These are phyloP conservation scores for Albula goreensis DNA, from an alignment of 2,113 vertebrate species.

Conservation along the genomic window DNA sequence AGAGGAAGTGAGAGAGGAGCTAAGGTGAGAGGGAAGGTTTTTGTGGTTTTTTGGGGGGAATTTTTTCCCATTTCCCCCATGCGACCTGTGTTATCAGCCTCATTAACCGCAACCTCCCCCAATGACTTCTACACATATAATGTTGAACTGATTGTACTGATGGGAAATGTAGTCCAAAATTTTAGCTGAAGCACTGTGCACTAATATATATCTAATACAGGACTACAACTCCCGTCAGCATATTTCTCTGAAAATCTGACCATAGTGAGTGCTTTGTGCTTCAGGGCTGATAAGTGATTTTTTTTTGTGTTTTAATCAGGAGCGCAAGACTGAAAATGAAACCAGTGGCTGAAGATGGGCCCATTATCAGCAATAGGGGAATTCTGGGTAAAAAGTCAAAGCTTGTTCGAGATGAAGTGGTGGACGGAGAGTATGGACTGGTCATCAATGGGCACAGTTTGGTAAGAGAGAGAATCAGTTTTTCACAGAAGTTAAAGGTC, in stretches of 20 bases:
- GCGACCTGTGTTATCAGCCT: no score
- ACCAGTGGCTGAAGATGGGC: slow-evolving; percentile 60
- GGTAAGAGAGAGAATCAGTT: slow-evolving; percentile 63
- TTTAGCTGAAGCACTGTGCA: background rate
- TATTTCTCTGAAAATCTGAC: background rate
- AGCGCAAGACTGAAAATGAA: slow-evolving; percentile 78
- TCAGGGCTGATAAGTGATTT: background rate
- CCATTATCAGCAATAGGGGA: slow-evolving; percentile 52
- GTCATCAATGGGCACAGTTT: slow-evolving; percentile 90
- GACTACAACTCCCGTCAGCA: background rate
- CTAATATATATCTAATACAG: background rate
- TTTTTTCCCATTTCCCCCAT: no score
- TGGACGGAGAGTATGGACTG: slow-evolving; percentile 81
- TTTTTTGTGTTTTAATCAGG: slow-evolving; percentile 58
- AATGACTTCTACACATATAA: no score
- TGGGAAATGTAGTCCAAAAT: background rate
- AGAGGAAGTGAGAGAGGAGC: slow-evolving; percentile 75
- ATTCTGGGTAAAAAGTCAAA: slow-evolving; percentile 52
- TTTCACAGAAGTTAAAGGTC: background rate
- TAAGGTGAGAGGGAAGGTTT: slow-evolving; percentile 73
- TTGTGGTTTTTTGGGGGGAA: no score
- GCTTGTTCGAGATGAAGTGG: slow-evolving; percentile 72
- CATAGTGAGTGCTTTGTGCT: background rate
- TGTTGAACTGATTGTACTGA: background rate
- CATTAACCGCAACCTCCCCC: no score